A percentile compares a stretch with the other conserved stretches of the same genome.
These are phyloP conservation scores for Buceros bicornis DNA, from an alignment of 2,797 vertebrate species.

Conservation along the genomic window DNA sequence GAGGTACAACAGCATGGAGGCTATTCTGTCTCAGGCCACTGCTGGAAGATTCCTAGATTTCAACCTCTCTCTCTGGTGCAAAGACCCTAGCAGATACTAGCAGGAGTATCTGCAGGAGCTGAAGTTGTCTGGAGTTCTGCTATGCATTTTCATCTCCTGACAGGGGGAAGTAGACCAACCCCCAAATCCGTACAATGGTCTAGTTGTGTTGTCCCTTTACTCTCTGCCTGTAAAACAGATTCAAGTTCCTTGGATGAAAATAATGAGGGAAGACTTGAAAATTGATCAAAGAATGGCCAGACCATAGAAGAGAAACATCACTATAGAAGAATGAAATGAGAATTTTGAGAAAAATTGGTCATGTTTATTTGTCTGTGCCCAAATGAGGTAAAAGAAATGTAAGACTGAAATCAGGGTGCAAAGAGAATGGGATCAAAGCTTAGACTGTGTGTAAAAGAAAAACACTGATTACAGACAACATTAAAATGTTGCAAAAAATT, in stretches of 20 bases:
- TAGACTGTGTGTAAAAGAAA: background rate
- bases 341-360: background rate
- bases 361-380: background rate
- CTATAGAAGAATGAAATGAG: background rate
- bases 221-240: background rate
- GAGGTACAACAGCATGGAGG: background rate
- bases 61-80: background rate
- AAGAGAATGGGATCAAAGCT: background rate
- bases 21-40: background rate
- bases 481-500: background rate
- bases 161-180: background rate
- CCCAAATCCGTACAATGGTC: background rate
- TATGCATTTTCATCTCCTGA: background rate
- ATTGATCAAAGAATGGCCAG: background rate
- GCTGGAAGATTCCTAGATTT: background rate
- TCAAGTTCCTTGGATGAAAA: background rate
- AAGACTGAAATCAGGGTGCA: background rate
- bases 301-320: background rate
- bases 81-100: background rate
- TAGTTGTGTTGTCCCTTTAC: background rate
- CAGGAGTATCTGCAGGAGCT: background rate
- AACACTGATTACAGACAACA: background rate
- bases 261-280: background rate
- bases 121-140: background rate
- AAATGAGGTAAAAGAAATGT: background rate